A percentile compares a stretch with the other conserved stretches of the same genome.
phyloP scores from a whole-genome alignment of 2,797 vertebrate species.

The Chelidonichthys spinosus region DNA sequence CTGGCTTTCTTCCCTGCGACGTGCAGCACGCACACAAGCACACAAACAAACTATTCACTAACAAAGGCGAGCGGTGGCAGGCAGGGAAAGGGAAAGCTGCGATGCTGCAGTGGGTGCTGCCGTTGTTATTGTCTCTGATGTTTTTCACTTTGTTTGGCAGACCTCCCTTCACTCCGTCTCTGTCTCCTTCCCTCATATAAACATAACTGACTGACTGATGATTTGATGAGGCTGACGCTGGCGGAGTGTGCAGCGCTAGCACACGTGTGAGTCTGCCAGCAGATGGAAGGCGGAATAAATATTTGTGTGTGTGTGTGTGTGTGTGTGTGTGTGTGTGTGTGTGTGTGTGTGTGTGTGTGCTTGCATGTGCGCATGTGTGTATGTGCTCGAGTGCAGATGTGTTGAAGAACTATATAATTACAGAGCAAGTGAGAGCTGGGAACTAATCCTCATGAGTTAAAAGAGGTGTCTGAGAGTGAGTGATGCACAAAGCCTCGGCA shows the following conservation, averaged over 20 bases:
- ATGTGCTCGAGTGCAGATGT: conserved; percentile 65
- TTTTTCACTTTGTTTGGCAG: conserved; percentile 78
- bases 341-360: conserved; percentile 17
- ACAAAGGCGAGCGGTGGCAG: conserved; percentile 73
- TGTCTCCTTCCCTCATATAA: conserved; percentile 58
- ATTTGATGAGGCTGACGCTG: conserved; percentile 67
- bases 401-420: conserved; percentile 76
- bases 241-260: conserved; percentile 25
- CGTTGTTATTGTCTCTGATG: conserved; percentile 75
- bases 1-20: conserved; percentile 72
- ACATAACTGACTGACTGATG: conserved; percentile 70
- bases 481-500: conserved; percentile 65
- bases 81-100: conserved; percentile 58
- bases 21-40: conserved; percentile 53
- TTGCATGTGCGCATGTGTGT: conserved; percentile 3
- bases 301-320: conserved; percentile 34
- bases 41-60: conserved; percentile 67
- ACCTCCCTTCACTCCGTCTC: conserved; percentile 67
- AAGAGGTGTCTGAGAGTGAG: conserved; percentile 73
- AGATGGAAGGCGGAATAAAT: conserved; percentile 64
- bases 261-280: conserved; percentile 36
- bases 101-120: conserved; percentile 68
- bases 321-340: conserved; percentile 20
- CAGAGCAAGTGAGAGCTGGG: conserved; percentile 69
- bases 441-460: conserved; percentile 71